Evolutionary conservation across 2,797 vertebrate genomes (phyloP).

Genomic region (Astyanax mexicanus): DNA sequence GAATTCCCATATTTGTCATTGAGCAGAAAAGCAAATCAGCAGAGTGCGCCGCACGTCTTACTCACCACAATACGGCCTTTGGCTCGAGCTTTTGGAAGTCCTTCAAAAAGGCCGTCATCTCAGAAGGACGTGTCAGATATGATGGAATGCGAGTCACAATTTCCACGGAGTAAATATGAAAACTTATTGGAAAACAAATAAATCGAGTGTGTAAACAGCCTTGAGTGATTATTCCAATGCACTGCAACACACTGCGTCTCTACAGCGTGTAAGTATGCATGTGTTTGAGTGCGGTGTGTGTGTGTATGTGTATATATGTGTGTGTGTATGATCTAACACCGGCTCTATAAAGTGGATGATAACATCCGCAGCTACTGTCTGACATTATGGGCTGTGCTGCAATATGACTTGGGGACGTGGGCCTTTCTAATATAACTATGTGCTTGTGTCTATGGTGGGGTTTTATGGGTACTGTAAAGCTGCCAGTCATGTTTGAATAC

Average conservation of each 20-base stretch:
- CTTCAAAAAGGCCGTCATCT: conserved; percentile 5
- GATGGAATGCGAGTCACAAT: neutral
- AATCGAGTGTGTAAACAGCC: conserved; percentile 12
- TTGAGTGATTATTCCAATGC: neutral
- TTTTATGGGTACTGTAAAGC: conserved; percentile 75
- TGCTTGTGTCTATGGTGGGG: conserved; percentile 56
- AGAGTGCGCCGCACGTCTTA: neutral
- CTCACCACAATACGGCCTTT: neutral
- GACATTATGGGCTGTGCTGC: conserved; percentile 45
- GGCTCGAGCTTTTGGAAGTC: conserved; percentile 8
- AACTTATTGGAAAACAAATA: conserved; percentile 10
- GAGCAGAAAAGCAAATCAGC: neutral
- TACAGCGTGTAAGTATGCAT: neutral
- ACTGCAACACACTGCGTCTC: neutral
- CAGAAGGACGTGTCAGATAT: conserved; percentile 19
- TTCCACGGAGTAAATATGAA: conserved; percentile 16
- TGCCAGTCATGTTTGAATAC: conserved; percentile 67
- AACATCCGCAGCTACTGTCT: conserved; percentile 39
- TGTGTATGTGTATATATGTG: conserved; percentile 1
- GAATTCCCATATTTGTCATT: too few species aligned
- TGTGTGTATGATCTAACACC: conserved; percentile 6
- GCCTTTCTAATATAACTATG: conserved; percentile 54
- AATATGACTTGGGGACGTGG: conserved; percentile 39
- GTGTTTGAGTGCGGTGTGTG: neutral
- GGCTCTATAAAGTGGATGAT: conserved; percentile 35